Percentiles rank a stretch among this genome's conserved stretches.
Conservation (phyloP, 2,113 vertebrate species). For the Kobus ellipsiprymnus region DNA sequence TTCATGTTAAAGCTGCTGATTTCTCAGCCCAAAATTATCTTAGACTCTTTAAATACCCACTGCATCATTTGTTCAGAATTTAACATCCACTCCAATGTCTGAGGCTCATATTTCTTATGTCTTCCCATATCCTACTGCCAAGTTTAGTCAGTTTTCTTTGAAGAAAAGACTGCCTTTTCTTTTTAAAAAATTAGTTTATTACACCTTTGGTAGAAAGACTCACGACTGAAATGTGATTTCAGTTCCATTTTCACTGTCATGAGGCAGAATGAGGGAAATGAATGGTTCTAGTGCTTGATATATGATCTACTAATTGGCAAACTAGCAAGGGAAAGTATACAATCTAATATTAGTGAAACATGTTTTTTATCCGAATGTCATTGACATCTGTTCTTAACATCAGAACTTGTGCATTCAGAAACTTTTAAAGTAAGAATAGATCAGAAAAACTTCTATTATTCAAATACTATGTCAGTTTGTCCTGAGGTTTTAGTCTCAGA, state of each 20-base stretch:
- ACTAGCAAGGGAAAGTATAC: neutral
- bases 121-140: neutral
- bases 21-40: slow-evolving; percentile 37
- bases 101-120: slow-evolving; percentile 4
- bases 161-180: slow-evolving; percentile 53
- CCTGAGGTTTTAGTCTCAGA: slow-evolving; percentile 57
- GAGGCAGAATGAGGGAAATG: neutral
- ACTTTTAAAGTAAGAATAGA: slow-evolving; percentile 22
- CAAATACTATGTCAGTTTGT: neutral
- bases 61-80: slow-evolving; percentile 16
- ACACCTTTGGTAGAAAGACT: slow-evolving; percentile 39
- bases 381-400: neutral
- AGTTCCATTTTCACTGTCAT: neutral
- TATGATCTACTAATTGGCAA: neutral
- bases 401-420: neutral
- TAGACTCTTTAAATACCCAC: neutral
- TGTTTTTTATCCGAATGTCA: slow-evolving; percentile 34
- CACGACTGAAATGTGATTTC: neutral
- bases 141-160: neutral
- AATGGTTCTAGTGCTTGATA: neutral
- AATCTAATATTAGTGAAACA: neutral
- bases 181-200: neutral
- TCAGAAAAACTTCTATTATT: slow-evolving; percentile 4
- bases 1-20: neutral
- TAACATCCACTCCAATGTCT: slow-evolving; percentile 11